Conservation (phyloP, 2,888 invertebrate species). For the Leptogaster cylindrica region DNA sequence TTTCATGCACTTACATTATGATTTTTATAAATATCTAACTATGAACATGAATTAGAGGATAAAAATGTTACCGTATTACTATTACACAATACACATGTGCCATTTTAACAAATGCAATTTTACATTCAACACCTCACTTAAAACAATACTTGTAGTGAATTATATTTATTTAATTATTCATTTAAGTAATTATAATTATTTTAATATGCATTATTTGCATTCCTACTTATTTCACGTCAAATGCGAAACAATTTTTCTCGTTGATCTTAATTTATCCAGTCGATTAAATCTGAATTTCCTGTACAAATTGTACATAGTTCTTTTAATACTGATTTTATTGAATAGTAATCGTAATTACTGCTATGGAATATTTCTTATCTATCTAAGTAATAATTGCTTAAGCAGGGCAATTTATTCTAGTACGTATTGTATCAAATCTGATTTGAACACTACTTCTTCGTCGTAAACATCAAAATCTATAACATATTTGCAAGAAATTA, state of each 20-base stretch:
- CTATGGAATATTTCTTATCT: conserved; percentile 33
- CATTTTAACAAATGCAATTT: conserved; percentile 47
- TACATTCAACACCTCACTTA: background rate
- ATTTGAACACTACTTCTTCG: conserved; percentile 2
- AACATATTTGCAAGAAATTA: background rate
- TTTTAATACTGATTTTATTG: background rate
- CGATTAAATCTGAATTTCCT: background rate
- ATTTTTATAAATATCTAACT: background rate
- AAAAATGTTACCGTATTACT: conserved; percentile 6
- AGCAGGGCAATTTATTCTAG: conserved; percentile 48
- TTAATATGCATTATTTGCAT: conserved; percentile 1
- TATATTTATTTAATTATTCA: conserved; percentile 10
- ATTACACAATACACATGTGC: conserved; percentile 30
- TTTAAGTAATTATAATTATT: conserved; percentile 1
- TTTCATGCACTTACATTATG: background rate
- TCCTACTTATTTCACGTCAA: background rate
- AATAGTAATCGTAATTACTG: background rate
- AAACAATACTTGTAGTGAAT: background rate
- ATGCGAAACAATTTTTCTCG: no score
- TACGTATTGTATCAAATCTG: conserved; percentile 9
- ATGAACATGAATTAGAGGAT: conserved; percentile 8
- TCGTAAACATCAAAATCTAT: conserved; percentile 4
- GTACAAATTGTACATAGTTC: background rate
- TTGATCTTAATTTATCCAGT: no score
- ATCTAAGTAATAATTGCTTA: conserved; percentile 49